Base-by-base conservation (phyloP, 2,888 invertebrate species). In the Cataglyphis cursor region DNA sequence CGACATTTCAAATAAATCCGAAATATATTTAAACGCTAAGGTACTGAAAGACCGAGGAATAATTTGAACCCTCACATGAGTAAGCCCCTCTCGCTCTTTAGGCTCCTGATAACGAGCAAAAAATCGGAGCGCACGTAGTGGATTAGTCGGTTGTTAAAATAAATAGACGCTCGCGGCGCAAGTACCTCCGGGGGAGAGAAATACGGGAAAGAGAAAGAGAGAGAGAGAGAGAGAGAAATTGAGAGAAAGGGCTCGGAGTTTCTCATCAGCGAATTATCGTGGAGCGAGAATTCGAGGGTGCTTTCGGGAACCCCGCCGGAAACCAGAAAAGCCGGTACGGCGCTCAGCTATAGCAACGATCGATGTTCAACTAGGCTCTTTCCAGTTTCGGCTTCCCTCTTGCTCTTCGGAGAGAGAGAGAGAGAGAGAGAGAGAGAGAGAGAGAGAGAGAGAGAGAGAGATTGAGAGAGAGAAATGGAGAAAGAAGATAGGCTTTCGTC, bases 91-190 rank as follows among this genome's bases (percentile, higher is more conserved):
- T 21, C 35, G 54, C 65, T 31, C 75, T 76, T 75, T 31, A 44
- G 70, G 57, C 41, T 31, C 28, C 21, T 54, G 78, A 78, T 78
- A 78, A 78, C 78, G 72, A 78, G 78, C 78, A 78, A 78, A 70
- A 78, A 70, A 70, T 41, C 57, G 41, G 31, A 31, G 28, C 41
- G 48, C 75, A 78, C 78, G 78, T 78, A 70, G 72, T 70, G 70
- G 78, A 78, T 78, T 78, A 78, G 78, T 78, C 76, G 70, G 76
- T 78, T 70, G 76, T 78, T 78, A 78, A 78, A 78, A 78, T 78
- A 78, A 78, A 78, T 78, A 78, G 70, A 78, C 78, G 70, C 78
- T 78, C 78, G 72, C 78, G 78, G 78, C 72, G 41, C 57, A 57
- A 76, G 68, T 57, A 70, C 41, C 57, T 57, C 21, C 54, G 31